These are phyloP conservation scores for Tangachromis dhanisi DNA, from an alignment of 2,113 vertebrate species.

Conservation along the genomic window DNA sequence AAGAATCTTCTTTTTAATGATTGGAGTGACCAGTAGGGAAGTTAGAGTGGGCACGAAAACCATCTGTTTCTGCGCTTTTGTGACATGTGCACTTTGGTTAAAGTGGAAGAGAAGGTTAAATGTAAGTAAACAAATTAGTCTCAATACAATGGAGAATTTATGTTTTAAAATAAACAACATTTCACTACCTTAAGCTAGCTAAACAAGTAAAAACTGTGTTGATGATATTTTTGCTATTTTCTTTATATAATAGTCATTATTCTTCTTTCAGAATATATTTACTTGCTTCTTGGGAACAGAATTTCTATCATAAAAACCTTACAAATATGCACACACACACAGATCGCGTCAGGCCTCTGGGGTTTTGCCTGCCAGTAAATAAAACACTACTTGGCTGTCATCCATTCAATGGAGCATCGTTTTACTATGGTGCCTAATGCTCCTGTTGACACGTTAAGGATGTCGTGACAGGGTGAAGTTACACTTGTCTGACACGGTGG, in stretches of 20 bases:
- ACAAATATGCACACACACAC: background rate
- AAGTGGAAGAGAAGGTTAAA: background rate
- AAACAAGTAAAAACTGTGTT: background rate
- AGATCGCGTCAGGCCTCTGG: background rate
- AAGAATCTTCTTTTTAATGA: background rate
- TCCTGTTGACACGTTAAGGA: background rate
- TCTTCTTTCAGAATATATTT: background rate
- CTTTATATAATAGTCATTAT: background rate
- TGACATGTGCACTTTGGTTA: background rate
- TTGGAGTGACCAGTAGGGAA: background rate
- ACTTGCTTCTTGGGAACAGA: fast-evolving
- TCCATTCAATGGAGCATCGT: background rate
- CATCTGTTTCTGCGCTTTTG: background rate
- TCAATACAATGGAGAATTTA: background rate
- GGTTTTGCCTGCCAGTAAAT: background rate
- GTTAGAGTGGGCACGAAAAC: background rate
- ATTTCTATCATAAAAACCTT: background rate
- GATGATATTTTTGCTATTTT: background rate
- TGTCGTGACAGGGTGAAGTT: slow-evolving; percentile 23
- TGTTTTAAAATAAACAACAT: background rate
- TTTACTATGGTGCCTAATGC: slow-evolving; percentile 2
- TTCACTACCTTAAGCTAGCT: background rate
- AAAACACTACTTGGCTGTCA: background rate
- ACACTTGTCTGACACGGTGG: background rate
- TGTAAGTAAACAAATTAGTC: background rate